Percentiles rank a stretch among this genome's conserved stretches.
Conservation (phyloP, 2,888 invertebrate genomes). For the Tinea semifulvella region DNA sequence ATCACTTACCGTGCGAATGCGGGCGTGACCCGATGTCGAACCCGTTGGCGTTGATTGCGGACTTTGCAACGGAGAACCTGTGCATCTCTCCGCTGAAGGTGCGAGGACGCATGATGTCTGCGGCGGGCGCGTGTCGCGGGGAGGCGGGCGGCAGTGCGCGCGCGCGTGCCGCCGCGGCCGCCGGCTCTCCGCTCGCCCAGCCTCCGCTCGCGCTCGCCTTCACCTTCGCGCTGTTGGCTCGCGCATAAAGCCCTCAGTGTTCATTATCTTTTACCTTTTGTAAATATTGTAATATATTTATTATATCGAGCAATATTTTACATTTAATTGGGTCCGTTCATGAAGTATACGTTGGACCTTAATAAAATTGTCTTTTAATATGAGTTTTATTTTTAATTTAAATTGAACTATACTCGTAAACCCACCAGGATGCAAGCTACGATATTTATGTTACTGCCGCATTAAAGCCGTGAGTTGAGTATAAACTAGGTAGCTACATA, state of each 20-base stretch:
- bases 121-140: slow-evolving; percentile 45
- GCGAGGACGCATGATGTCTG: slow-evolving; percentile 79
- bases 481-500: too few species aligned
- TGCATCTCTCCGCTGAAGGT: slow-evolving; percentile 88
- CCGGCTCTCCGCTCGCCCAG: slow-evolving; percentile 27
- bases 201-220: slow-evolving; percentile 34
- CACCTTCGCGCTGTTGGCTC: slow-evolving; percentile 43
- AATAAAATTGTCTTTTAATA: slow-evolving; percentile 63
- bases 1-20: slow-evolving; percentile 90
- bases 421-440: too few species aligned
- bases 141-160: slow-evolving; percentile 48
- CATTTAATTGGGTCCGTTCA: slow-evolving; percentile 63
- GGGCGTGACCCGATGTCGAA: slow-evolving; percentile 81
- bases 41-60: slow-evolving; percentile 72
- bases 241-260: slow-evolving; percentile 52
- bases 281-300: slow-evolving; percentile 61
- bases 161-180: slow-evolving; percentile 36
- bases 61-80: slow-evolving; percentile 79
- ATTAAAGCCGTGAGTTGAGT: too few species aligned
- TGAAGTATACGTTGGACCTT: slow-evolving; percentile 64
- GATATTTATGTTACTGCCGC: too few species aligned
- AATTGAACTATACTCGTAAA: too few species aligned
- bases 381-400: slow-evolving; percentile 15
- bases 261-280: slow-evolving; percentile 44
- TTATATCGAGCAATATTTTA: slow-evolving; percentile 52